Percentiles rank a stretch among this genome's conserved stretches.
These are phyloP conservation scores for Germaria angustata DNA, from an alignment of 2,888 invertebrate genomes.

Conservation along the genomic window DNA sequence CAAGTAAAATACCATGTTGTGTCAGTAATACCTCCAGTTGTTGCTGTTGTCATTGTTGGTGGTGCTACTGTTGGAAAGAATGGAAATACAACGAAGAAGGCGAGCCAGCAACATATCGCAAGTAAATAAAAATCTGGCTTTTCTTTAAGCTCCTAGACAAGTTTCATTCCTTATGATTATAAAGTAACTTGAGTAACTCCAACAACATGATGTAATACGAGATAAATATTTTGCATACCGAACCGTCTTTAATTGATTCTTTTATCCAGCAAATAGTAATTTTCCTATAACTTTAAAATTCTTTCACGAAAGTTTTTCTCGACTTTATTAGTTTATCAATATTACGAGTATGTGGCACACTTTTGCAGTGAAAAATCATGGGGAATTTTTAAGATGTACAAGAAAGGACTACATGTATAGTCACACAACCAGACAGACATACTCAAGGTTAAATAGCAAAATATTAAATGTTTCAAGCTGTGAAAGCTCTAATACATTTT, in stretches of 20 bases:
- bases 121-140: neutral
- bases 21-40: slow-evolving; percentile 15
- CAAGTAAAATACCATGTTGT: slow-evolving; percentile 61
- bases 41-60: neutral
- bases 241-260: slow-evolving; percentile 31
- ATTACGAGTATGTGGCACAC: slow-evolving; percentile 14
- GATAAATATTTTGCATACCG: slow-evolving; percentile 39
- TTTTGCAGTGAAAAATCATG: neutral
- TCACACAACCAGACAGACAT: neutral
- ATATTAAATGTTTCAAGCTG: too few species aligned
- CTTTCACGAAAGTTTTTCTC: neutral
- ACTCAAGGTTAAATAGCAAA: neutral
- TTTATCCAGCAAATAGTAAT: neutral
- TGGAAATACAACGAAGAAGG: neutral
- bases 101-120: neutral
- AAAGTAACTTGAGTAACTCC: neutral
- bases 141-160: neutral
- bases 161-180: too few species aligned
- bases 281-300: neutral
- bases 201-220: slow-evolving; percentile 22
- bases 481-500: too few species aligned
- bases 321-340: slow-evolving; percentile 4
- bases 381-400: neutral
- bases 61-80: slow-evolving; percentile 21
- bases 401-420: too few species aligned